These are phyloP conservation scores for Cataglyphis hispanica DNA, from an alignment of 1,140 invertebrate species.

Conservation along the genomic window DNA sequence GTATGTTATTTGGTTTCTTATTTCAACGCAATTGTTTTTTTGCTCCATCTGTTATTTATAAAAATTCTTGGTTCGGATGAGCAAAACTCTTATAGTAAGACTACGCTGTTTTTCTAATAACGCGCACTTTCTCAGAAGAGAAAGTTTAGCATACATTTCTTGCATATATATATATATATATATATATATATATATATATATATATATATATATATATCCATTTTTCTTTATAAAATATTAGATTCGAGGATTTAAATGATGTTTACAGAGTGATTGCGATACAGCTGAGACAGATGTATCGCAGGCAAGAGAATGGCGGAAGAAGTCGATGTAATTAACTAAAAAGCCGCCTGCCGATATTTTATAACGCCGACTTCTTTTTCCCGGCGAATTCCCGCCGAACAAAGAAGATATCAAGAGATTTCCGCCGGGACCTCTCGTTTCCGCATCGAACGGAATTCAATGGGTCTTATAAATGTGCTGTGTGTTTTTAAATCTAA, in stretches of 20 bases:
- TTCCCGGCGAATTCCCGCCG: slow-evolving; percentile 38
- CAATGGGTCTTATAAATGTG: slow-evolving; percentile 69
- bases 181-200: no score
- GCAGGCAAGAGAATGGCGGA: background rate
- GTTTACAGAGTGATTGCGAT: background rate
- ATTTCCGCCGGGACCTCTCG: slow-evolving; percentile 73
- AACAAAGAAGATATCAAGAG: slow-evolving; percentile 75
- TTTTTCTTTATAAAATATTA: no score
- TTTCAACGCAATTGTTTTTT: no score
- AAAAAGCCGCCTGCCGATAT: background rate
- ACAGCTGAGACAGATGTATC: background rate
- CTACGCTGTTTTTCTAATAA: no score
- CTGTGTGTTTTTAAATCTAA: slow-evolving; percentile 45
- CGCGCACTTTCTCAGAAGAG: no score
- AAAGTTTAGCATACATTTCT: no score
- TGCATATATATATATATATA: no score
- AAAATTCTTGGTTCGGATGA: no score
- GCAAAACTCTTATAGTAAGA: no score
- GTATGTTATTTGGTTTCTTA: no score
- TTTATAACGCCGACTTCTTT: slow-evolving; percentile 3
- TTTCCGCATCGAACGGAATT: slow-evolving; percentile 74
- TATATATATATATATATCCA: no score
- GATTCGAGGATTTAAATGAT: background rate
- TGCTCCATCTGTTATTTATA: no score
- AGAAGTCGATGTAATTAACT: slow-evolving; percentile 26